phyloP scores from a whole-genome alignment of 2,888 invertebrate genomes.

The Campopleginae sp. region DNA sequence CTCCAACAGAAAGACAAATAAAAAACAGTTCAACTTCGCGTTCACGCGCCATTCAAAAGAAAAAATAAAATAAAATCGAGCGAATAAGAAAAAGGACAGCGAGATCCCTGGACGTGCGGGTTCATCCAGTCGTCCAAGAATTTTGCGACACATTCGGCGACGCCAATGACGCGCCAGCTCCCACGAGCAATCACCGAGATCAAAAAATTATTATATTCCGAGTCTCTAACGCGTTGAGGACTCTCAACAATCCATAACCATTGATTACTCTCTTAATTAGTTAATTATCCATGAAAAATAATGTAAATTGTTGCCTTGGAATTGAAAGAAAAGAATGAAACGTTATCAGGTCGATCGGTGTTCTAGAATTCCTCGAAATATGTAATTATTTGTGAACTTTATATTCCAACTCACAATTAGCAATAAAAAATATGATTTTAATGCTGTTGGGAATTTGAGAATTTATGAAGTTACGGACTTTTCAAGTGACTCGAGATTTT shows the following conservation, averaged over 20 bases:
- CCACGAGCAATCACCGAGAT: background rate
- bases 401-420: constrained; percentile 23
- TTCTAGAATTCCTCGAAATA: background rate
- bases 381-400: constrained; percentile 18
- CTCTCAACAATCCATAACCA: background rate
- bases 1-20: constrained; percentile 29
- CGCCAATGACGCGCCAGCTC: background rate
- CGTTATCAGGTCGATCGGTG: background rate
- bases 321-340: background rate
- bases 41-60: constrained; percentile 54
- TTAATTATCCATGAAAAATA: background rate
- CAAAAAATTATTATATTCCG: background rate
- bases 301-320: background rate
- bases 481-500: constrained; percentile 40
- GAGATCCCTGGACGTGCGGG: constrained; percentile 73
- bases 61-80: constrained; percentile 42
- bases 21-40: constrained; percentile 63
- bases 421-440: constrained; percentile 28
- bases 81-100: constrained; percentile 56
- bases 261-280: background rate
- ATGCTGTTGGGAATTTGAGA: constrained; percentile 16
- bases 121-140: constrained; percentile 76
- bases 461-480: constrained; percentile 44
- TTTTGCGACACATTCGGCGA: constrained; percentile 72
- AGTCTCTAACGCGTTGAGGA: background rate